Percentiles rank a stretch among this genome's conserved stretches.
These are phyloP conservation scores for Ivindomyrus marchei DNA, from an alignment of 2,113 vertebrate genomes.

Conservation along the genomic window DNA sequence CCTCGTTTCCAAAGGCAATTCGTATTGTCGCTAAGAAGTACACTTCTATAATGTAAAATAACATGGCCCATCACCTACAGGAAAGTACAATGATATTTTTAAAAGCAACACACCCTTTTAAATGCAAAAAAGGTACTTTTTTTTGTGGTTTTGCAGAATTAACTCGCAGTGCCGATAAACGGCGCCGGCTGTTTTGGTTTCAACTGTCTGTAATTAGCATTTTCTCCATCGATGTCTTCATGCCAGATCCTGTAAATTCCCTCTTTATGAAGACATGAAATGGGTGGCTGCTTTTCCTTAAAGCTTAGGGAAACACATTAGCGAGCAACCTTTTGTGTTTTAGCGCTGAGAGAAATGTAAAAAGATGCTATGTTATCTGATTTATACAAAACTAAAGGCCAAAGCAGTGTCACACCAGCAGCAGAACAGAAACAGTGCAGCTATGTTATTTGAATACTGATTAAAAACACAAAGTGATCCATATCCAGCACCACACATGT, in stretches of 20 bases:
- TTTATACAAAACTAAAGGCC: not conserved
- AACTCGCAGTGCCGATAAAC: not conserved
- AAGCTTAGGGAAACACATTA: not conserved
- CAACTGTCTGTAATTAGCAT: not conserved
- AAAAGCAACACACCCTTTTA: not conserved
- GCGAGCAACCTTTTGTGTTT: not conserved
- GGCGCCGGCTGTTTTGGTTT: not conserved
- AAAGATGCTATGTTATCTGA: not conserved
- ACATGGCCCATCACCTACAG: not conserved
- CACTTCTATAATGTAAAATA: not conserved
- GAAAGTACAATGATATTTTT: not conserved
- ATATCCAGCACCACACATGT: not conserved
- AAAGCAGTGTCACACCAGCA: not conserved
- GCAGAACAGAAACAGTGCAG: not conserved
- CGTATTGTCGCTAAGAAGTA: not conserved
- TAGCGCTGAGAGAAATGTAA: not conserved
- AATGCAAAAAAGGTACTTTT: not conserved
- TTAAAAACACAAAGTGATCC: not conserved
- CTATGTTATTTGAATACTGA: not conserved
- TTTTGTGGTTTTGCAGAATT: not conserved
- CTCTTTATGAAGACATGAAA: not conserved
- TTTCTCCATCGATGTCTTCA: not conserved
- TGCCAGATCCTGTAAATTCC: not conserved
- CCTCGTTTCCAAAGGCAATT: conserved; percentile 19
- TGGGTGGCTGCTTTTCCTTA: not conserved